A percentile compares a stretch with the other conserved stretches of the same genome.
phyloP scores from a whole-genome alignment of 2,888 invertebrate species.

The Lampropteryx suffumata region DNA sequence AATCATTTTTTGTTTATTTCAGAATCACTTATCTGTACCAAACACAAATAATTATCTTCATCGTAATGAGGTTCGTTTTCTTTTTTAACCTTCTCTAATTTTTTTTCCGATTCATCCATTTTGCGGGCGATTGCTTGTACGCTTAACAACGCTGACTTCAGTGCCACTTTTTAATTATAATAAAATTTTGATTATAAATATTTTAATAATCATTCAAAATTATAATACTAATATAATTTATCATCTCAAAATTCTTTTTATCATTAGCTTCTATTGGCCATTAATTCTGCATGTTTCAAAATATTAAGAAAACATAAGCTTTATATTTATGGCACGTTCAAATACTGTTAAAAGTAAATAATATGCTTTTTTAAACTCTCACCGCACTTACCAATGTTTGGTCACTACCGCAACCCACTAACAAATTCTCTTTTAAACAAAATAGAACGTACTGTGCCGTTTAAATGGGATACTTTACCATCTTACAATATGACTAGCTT shows the following conservation, averaged over 20 bases:
- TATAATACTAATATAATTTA: conserved; percentile 14
- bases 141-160: conserved; percentile 51
- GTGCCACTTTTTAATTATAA: conserved; percentile 12
- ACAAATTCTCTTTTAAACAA: not conserved
- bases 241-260: conserved; percentile 20
- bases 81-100: conserved; percentile 73
- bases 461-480: too few relatives aligned
- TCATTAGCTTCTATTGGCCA: conserved; percentile 41
- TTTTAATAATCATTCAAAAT: conserved; percentile 10
- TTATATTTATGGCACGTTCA: conserved; percentile 24
- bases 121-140: conserved; percentile 59
- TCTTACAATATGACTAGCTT: too few relatives aligned
- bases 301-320: conserved; percentile 23
- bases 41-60: conserved; percentile 92
- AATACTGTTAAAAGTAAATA: conserved; percentile 19
- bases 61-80: conserved; percentile 89
- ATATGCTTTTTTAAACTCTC: conserved; percentile 10
- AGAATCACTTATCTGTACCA: conserved; percentile 94
- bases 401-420: conserved; percentile 6
- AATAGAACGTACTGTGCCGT: too few relatives aligned
- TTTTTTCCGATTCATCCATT: conserved; percentile 61
- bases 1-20: conserved; percentile 87
- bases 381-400: conserved; percentile 20
- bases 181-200: not conserved
- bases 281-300: conserved; percentile 42